phyloP scores from a whole-genome alignment of 2,797 vertebrate species.

The Hozukius guyotensis region DNA sequence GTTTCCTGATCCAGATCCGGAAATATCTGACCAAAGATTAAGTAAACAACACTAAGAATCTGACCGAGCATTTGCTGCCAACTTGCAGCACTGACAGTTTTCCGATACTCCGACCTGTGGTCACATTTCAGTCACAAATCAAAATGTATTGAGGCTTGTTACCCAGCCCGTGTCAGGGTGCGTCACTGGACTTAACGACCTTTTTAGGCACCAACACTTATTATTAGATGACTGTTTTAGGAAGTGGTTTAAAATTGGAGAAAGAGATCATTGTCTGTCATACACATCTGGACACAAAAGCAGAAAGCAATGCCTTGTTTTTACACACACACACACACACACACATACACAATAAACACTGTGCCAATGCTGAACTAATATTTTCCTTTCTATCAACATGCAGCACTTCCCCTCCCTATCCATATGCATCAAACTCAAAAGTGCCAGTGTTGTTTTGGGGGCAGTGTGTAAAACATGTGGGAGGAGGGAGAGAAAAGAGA shows the following conservation, averaged over 20 bases:
- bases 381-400: slow-evolving; percentile 65
- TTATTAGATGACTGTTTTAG: not conserved
- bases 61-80: not conserved
- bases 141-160: not conserved
- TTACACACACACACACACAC: slow-evolving; percentile 11
- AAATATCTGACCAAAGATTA: not conserved
- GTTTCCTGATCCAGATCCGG: not conserved
- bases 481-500: slow-evolving; percentile 16
- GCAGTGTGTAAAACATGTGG: slow-evolving; percentile 26
- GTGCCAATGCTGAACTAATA: slow-evolving; percentile 53
- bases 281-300: slow-evolving; percentile 10
- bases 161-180: not conserved
- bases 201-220: not conserved
- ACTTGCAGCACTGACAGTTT: not conserved
- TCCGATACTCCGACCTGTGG: not conserved
- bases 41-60: not conserved
- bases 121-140: not conserved
- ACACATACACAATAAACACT: slow-evolving; percentile 36
- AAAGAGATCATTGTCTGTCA: slow-evolving; percentile 16
- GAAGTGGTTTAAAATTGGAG: not conserved
- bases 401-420: slow-evolving; percentile 54
- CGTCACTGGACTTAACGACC: not conserved
- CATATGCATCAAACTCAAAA: slow-evolving; percentile 66
- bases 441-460: slow-evolving; percentile 41
- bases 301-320: slow-evolving; percentile 4